These are phyloP conservation scores for Carterocephalus palaemon DNA, from an alignment of 2,888 invertebrate genomes.

Conservation along the genomic window DNA sequence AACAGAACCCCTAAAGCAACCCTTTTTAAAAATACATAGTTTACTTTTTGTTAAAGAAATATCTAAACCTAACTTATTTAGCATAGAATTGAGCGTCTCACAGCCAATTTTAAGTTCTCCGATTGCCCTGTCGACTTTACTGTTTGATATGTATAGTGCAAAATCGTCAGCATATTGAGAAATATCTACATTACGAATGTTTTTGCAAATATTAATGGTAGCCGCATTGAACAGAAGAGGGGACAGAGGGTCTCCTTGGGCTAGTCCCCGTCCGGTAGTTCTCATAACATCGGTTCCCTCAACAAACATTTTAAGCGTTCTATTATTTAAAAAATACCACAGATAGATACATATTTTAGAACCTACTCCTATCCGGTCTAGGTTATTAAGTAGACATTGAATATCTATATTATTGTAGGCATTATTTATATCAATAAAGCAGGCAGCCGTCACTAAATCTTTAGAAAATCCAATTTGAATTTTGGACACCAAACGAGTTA, in stretches of 20 bases:
- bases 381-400: conserved; percentile 11
- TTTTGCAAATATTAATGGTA: conserved; percentile 19
- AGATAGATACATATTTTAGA: conserved; percentile 30
- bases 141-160: conserved; percentile 4
- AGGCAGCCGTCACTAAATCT: conserved; percentile 26
- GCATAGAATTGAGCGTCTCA: not conserved
- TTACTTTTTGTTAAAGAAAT: conserved; percentile 12
- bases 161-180: conserved; percentile 20
- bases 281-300: conserved; percentile 9
- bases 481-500: conserved; percentile 15
- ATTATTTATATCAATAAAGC: conserved; percentile 37
- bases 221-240: conserved; percentile 39
- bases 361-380: conserved; percentile 31
- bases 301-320: conserved; percentile 25
- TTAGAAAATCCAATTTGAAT: conserved; percentile 31
- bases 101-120: not conserved
- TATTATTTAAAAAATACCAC: conserved; percentile 29
- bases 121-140: not conserved
- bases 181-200: conserved; percentile 2
- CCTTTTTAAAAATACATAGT: conserved; percentile 16
- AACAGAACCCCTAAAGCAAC: not conserved
- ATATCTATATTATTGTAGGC: conserved; percentile 37
- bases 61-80: conserved; percentile 2
- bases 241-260: conserved; percentile 39
- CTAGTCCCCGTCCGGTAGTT: conserved; percentile 30